Percentiles rank a stretch among this genome's conserved stretches.
These are phyloP conservation scores for Lophotis ruficrista DNA, from an alignment of 2,113 vertebrate genomes.

Conservation along the genomic window DNA sequence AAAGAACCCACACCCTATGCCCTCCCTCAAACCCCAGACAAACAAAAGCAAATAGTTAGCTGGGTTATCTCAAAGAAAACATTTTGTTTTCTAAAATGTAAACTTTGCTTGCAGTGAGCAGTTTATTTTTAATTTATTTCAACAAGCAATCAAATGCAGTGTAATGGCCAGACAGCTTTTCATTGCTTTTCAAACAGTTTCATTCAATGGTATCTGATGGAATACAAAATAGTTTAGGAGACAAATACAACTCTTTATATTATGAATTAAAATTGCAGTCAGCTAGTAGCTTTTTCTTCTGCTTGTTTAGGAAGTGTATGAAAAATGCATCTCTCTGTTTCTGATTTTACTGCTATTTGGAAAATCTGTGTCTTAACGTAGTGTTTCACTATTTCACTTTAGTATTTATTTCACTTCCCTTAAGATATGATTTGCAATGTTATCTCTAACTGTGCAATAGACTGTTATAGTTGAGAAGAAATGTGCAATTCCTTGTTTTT, in stretches of 20 bases:
- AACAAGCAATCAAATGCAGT: slow-evolving; percentile 33
- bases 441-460: slow-evolving; percentile 32
- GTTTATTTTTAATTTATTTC: slow-evolving; percentile 46
- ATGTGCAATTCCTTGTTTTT: slow-evolving; percentile 47
- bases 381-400: too few relatives aligned
- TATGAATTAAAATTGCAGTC: slow-evolving; percentile 59
- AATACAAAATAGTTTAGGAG: slow-evolving; percentile 40
- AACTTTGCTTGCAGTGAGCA: not conserved
- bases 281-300: slow-evolving; percentile 24
- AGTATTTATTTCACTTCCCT: slow-evolving; percentile 41
- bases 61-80: not conserved
- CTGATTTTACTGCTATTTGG: not conserved
- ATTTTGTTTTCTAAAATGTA: not conserved
- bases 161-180: not conserved
- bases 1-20: not conserved
- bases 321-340: not conserved
- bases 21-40: not conserved
- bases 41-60: not conserved
- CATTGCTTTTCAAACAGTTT: slow-evolving; percentile 46
- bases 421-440: slow-evolving; percentile 23
- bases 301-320: slow-evolving; percentile 11
- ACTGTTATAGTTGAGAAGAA: slow-evolving; percentile 27
- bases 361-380: slow-evolving; percentile 12
- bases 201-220: slow-evolving; percentile 32
- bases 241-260: slow-evolving; percentile 36